These are phyloP conservation scores for Loriculus beryllinus DNA, from an alignment of 2,797 vertebrate genomes.

Conservation along the genomic window DNA sequence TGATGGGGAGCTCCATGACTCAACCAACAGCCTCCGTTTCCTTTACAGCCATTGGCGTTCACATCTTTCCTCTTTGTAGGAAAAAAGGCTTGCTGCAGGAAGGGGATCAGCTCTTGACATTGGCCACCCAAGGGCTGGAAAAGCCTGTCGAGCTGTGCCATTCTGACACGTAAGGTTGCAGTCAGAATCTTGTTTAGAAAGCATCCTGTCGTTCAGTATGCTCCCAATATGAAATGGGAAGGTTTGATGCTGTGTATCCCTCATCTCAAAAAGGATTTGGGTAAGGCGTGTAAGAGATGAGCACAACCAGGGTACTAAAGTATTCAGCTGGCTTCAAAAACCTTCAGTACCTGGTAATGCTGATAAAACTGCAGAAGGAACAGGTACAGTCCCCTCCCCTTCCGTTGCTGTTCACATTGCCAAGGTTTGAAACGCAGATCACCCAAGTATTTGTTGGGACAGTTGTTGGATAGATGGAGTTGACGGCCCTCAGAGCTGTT, in stretches of 20 bases:
- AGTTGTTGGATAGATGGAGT: background rate
- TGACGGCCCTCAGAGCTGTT: background rate
- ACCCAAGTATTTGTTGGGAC: background rate
- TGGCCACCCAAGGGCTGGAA: conserved; percentile 24
- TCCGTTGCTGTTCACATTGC: background rate
- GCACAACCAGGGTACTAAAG: background rate
- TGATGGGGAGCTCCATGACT: conserved; percentile 54
- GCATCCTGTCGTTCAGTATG: conserved; percentile 32
- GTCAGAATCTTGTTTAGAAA: conserved; percentile 28
- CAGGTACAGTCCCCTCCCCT: background rate
- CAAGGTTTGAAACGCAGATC: background rate
- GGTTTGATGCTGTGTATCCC: conserved; percentile 43
- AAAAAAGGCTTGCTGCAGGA: conserved; percentile 55
- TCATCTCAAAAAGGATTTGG: conserved; percentile 14
- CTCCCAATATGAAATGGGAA: background rate
- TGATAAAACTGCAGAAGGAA: background rate
- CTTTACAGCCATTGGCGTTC: background rate
- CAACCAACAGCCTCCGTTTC: conserved; percentile 6
- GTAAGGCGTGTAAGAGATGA: background rate
- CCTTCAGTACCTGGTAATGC: background rate
- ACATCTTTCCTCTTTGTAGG: conserved; percentile 34
- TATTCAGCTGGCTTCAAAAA: background rate
- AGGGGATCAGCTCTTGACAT: conserved; percentile 11
- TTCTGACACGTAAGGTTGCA: conserved; percentile 6
- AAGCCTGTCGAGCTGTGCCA: conserved; percentile 24